A percentile compares a stretch with the other conserved stretches of the same genome.
phyloP scores from a whole-genome alignment of 2,113 vertebrate species.

The Mixornis gularis region DNA sequence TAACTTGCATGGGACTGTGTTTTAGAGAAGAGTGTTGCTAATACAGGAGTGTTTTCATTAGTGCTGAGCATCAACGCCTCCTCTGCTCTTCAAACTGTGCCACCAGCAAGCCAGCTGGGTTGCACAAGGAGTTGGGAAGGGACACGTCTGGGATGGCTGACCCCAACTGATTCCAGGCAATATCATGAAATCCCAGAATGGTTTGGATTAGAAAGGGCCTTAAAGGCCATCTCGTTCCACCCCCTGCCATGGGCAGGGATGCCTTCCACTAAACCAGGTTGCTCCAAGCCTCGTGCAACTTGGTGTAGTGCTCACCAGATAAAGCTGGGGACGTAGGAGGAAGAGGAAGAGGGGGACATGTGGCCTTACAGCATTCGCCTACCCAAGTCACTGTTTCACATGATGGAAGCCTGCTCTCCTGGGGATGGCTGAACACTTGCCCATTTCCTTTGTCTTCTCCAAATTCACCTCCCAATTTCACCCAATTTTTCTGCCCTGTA shows the following conservation, averaged over 20 bases:
- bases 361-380: accelerated
- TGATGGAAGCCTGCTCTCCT: background rate
- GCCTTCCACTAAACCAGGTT: background rate
- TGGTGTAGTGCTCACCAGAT: background rate
- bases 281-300: background rate
- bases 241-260: background rate
- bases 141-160: background rate
- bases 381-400: background rate
- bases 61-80: background rate
- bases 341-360: background rate
- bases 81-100: background rate
- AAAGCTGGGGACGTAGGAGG: background rate
- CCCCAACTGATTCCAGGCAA: background rate
- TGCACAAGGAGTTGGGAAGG: background rate
- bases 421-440: background rate
- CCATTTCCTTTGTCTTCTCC: background rate
- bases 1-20: background rate
- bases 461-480: background rate
- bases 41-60: background rate
- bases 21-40: background rate
- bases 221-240: background rate
- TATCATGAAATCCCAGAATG: background rate
- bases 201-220: background rate
- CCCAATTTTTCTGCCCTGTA: background rate
- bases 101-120: background rate